Conservation (phyloP, 2,113 vertebrate genomes). For the Pristiophorus japonicus region DNA sequence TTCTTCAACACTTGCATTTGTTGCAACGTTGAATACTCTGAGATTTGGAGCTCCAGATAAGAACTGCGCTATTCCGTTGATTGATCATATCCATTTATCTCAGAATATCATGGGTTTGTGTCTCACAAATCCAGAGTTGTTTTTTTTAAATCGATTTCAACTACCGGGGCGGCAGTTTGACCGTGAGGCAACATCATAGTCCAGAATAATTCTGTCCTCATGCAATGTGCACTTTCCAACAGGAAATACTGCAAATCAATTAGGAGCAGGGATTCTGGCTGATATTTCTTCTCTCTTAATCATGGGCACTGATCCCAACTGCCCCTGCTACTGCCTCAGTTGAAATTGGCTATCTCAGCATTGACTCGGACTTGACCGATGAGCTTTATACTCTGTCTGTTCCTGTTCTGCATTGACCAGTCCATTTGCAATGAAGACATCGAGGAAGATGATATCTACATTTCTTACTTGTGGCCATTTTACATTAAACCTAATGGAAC, state of each 20-base stretch:
- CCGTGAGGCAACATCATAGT: not conserved
- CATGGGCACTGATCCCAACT: not conserved
- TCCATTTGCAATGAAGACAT: not conserved
- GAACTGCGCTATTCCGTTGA: not conserved
- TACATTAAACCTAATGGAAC: not conserved
- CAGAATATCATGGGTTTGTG: not conserved
- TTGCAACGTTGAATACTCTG: not conserved
- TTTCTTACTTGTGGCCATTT: not conserved
- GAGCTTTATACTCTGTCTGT: not conserved
- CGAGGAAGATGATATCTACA: not conserved
- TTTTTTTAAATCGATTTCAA: too few species aligned
- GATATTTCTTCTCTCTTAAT: not conserved
- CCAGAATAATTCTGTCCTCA: not conserved
- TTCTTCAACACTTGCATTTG: not conserved
- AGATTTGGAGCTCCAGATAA: not conserved
- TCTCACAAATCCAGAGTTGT: not conserved
- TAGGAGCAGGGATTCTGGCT: not conserved
- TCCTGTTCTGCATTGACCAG: not conserved
- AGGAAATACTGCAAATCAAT: not conserved
- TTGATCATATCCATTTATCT: not conserved
- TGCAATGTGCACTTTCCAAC: not conserved
- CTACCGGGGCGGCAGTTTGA: not conserved
- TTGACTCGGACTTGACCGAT: too few species aligned
- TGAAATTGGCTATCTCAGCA: not conserved
- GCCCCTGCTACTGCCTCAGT: not conserved